Evolutionary conservation across 2,888 invertebrate genomes (phyloP), one percentile per base, ranked within the genome.

Genomic region (Marronus borbonicus): DNA sequence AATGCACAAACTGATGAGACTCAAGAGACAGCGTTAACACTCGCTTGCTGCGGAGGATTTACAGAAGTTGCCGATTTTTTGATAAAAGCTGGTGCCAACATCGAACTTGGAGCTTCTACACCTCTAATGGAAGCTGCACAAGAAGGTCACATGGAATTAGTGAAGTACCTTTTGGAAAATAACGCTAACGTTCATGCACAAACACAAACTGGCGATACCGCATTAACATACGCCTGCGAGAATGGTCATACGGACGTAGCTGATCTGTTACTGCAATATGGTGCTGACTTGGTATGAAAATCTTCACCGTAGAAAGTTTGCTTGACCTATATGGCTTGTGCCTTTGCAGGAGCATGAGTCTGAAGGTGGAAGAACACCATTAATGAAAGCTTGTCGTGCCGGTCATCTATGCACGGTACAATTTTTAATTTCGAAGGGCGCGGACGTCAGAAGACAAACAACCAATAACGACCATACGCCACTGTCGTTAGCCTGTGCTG

Each of bases 1-100:
- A 99, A 99, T 90, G 97, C 98, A 81, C 98, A 98, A 89, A 99
- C 99, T 1, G 99, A 99, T 88, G 99, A 99, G 89, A 98, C 99
- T 2, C 98, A 99, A 88, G 98, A 98, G 90, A 98, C 98, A 0
- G 97, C 98, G 2, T 89, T 98, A 36, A 98, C 98, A 12, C 90
- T 98, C 81, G 97, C 98, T 14, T 97, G 97, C 87, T 97, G 97
- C 89, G 97, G 97, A 36, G 98, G 98, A 82, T 98, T 98, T 89
- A 93, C 96, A 64, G 98, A 98, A 87, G 96, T 97, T 69, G 97
- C 98, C 0, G 97, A 98, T 88, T 97, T 97, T 89, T 93, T 99
- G 75, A 95, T 98, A 84, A 97, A 97, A 88, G 96, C 97, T 70
- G 98, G 98, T 62, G 98, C 98, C 2, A 97, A 98, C 87, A 93